Base-by-base conservation (phyloP, 2,797 vertebrate species). In the Euthynnus affinis region DNA sequence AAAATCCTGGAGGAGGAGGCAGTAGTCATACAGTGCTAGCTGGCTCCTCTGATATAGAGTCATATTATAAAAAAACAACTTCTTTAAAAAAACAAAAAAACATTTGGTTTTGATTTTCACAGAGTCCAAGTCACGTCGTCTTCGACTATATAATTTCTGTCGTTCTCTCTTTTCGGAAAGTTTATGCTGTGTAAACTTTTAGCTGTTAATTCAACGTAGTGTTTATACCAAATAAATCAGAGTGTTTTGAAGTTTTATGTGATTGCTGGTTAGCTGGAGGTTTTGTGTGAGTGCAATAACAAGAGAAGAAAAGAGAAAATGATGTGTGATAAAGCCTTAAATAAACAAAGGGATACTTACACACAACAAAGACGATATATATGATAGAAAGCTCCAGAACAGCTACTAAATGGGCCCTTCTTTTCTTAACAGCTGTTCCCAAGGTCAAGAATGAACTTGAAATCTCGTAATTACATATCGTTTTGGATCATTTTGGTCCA, bases 51-150 rank as follows among this genome's bases (percentile, higher is more conserved):
- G 6, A 37, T 40, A 20, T 56, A 22, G 29, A 44, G 0, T 1
- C 12, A 10, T 5, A 44, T 10, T 3, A 29, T 14, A 10, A 44
- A 10, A 44, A 9, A 49, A 9, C 29, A 9, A 37, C 2, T 37
- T 78, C 59, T 32, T 46, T 6, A 49, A 12, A 52, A 53, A 62
- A 69, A n/a, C n/a, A 56, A 40, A 9, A 40, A 12, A 13, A 40
- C 37, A 48, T 20, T 44, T 71, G 15, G 17, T 8, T 67, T 37
- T 40, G 8, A 32, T 32, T 71, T 37, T 14, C 5, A 55, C 5
- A 0, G 9, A 42, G 29, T 6, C 20, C 53, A 40, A 25, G 55
- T 4, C 2, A 59, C 2, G 0, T n/a, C 18, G 13, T 34, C 46
- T 25, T 25, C 37, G 12, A 17, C 27, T 57, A 8, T 29, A 17